Evolutionary conservation across 2,797 vertebrate species (phyloP).

Genomic region (Odontamblyopus rebecca): DNA sequence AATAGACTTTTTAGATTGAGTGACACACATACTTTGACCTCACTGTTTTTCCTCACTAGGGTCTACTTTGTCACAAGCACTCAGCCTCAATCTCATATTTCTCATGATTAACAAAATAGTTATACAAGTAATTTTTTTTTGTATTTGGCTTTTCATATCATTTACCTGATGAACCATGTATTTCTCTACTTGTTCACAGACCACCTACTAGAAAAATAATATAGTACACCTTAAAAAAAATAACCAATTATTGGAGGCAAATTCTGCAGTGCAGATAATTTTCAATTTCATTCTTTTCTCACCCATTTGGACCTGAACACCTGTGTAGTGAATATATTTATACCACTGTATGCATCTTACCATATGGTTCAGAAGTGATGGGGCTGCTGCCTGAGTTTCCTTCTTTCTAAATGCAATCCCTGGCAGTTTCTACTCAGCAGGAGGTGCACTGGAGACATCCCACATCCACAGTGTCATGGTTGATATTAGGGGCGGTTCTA

Average conservation of each 20-base stretch:
- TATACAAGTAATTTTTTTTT: too few species aligned
- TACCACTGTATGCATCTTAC: conserved; percentile 50
- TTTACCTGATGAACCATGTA: not conserved
- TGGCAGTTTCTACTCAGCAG: conserved; percentile 44
- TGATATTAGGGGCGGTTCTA: conserved; percentile 43
- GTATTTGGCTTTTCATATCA: not conserved
- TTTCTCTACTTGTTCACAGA: not conserved
- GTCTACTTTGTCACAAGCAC: too few species aligned
- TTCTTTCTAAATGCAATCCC: conserved; percentile 48
- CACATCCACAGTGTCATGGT: conserved; percentile 31
- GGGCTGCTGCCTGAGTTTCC: conserved; percentile 37
- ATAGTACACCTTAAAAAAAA: not conserved
- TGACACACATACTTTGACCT: too few species aligned
- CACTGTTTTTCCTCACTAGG: too few species aligned
- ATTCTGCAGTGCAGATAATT: conserved; percentile 58
- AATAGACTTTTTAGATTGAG: too few species aligned
- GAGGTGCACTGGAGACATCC: conserved; percentile 41
- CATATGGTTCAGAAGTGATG: conserved; percentile 42
- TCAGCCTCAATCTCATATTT: not conserved
- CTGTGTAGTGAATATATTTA: conserved; percentile 41
- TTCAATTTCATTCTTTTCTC: conserved; percentile 46
- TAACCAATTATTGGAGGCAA: conserved; percentile 37
- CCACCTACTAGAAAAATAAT: not conserved
- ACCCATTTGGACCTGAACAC: conserved; percentile 35
- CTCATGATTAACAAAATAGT: not conserved